Evolutionary conservation across 2,797 vertebrate genomes (phyloP).

Genomic region (Chromobotia macracanthus): DNA sequence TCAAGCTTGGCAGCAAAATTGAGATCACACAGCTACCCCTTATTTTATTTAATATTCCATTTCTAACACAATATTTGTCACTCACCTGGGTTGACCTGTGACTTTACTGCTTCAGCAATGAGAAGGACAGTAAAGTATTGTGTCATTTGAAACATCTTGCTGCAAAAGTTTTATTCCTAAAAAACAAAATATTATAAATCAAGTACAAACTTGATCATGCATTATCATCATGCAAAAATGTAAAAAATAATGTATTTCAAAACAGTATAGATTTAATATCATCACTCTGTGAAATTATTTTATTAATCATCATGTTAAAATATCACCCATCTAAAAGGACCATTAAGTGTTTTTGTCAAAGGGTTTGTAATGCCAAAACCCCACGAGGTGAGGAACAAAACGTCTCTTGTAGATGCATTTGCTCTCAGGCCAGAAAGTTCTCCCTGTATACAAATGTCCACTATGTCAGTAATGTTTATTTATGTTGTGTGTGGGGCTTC

Average conservation of each 20-base stretch:
- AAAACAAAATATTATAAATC: conserved; percentile 1
- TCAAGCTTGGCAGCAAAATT: no score
- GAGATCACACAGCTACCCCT: neutral
- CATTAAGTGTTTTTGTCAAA: neutral
- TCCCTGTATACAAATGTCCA: conserved; percentile 54
- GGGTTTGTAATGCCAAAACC: neutral
- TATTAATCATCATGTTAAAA: no score
- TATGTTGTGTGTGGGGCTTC: conserved; percentile 48
- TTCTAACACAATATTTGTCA: neutral
- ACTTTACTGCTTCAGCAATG: conserved; percentile 62
- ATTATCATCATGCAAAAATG: no score
- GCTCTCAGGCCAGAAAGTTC: conserved; percentile 26
- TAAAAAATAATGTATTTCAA: neutral
- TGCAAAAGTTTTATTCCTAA: conserved; percentile 53
- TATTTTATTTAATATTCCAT: neutral
- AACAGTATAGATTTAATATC: no score
- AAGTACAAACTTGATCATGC: no score
- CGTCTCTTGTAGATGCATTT: conserved; percentile 41
- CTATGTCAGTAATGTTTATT: conserved; percentile 60
- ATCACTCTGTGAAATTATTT: no score
- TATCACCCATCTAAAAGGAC: neutral
- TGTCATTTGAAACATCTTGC: conserved; percentile 59
- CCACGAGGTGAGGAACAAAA: conserved; percentile 35
- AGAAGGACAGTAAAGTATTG: conserved; percentile 58
- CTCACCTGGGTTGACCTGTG: conserved; percentile 81